phyloP scores from a whole-genome alignment of 2,113 vertebrate species.

The Haemorhous mexicanus region DNA sequence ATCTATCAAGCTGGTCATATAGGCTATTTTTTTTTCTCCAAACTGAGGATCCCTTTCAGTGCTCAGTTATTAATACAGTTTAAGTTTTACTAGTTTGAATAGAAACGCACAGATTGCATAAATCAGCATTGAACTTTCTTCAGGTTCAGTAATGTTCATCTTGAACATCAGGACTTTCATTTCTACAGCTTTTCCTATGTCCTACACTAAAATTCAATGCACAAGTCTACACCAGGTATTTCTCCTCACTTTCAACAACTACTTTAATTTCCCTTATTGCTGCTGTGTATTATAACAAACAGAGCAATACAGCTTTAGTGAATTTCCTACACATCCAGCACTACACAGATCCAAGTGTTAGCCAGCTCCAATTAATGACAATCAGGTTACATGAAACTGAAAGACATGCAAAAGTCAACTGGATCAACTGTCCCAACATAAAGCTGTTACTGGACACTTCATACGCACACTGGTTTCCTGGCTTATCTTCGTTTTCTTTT shows the following conservation, averaged over 20 bases:
- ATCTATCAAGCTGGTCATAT: neutral
- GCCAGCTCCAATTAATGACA: neutral
- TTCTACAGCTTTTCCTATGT: neutral
- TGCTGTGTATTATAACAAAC: neutral
- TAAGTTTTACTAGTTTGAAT: neutral
- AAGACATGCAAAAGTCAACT: neutral
- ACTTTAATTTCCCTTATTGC: neutral
- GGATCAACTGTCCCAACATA: neutral
- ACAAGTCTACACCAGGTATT: neutral
- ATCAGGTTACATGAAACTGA: neutral
- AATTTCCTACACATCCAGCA: neutral
- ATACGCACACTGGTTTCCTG: neutral
- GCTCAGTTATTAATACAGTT: neutral
- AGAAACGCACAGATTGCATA: neutral
- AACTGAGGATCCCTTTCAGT: neutral
- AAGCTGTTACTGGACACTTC: neutral
- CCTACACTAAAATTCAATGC: neutral
- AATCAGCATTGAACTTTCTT: neutral
- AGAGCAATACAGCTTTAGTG: neutral
- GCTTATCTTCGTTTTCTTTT: neutral
- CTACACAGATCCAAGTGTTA: neutral
- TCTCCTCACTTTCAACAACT: neutral
- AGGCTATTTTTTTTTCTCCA: neutral
- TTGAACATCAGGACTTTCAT: neutral
- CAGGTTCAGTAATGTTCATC: neutral